Evolutionary conservation across 1,140 invertebrate genomes (phyloP).

Genomic region (Watersipora subatra): DNA sequence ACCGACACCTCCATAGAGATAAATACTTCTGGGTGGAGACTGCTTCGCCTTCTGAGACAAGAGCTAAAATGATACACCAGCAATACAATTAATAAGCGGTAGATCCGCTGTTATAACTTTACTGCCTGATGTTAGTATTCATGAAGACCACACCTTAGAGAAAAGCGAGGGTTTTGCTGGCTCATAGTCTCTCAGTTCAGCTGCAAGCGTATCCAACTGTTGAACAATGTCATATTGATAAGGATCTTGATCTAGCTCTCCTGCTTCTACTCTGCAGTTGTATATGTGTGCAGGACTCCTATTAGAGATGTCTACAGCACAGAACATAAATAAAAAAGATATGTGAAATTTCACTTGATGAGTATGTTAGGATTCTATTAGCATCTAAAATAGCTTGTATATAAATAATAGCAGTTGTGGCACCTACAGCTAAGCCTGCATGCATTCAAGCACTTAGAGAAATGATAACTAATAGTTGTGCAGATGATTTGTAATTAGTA

Average conservation of each 20-base stretch:
- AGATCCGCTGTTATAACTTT: not conserved
- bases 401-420: too few relatives aligned
- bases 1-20: constrained; percentile 47
- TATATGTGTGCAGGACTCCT: constrained; percentile 10
- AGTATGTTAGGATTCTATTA: too few relatives aligned
- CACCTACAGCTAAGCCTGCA: too few relatives aligned
- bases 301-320: too few relatives aligned
- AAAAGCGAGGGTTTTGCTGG: constrained; percentile 8
- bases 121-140: too few relatives aligned
- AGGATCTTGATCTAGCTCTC: constrained; percentile 18
- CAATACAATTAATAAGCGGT: not conserved
- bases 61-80: constrained; percentile 6
- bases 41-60: constrained; percentile 8
- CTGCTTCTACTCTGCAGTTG: constrained; percentile 8
- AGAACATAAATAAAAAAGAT: too few relatives aligned
- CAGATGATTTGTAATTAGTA: too few relatives aligned
- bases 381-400: too few relatives aligned
- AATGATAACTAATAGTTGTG: too few relatives aligned
- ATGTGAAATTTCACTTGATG: too few relatives aligned
- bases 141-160: not conserved
- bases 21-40: constrained; percentile 40
- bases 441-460: too few relatives aligned
- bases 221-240: constrained; percentile 19
- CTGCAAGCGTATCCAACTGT: constrained; percentile 18
- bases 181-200: constrained; percentile 18